Percentiles rank a stretch among this genome's conserved stretches.
These are phyloP conservation scores for Drosophila pseudotakahashii DNA, from an alignment of 2,888 invertebrate species.

Conservation along the genomic window DNA sequence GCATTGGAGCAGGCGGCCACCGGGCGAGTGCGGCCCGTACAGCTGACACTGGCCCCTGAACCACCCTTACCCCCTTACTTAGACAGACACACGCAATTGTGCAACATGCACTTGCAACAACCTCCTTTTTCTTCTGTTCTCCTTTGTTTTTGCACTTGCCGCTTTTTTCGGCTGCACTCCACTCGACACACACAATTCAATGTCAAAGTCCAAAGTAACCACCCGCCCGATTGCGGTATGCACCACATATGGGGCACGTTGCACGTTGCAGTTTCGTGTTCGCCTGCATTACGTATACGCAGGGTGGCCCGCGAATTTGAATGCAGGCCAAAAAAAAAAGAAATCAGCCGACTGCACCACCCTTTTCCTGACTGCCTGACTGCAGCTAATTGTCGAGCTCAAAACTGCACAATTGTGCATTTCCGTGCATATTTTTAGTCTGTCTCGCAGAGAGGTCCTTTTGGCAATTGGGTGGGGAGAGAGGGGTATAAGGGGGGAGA, in stretches of 20 bases:
- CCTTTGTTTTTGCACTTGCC: slow-evolving; percentile 6
- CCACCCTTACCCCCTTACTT: neutral
- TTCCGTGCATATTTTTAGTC: slow-evolving; percentile 82
- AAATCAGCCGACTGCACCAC: slow-evolving; percentile 19
- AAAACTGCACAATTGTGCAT: slow-evolving; percentile 82
- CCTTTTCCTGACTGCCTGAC: slow-evolving; percentile 64
- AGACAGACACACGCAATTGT: slow-evolving; percentile 72
- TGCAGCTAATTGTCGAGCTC: slow-evolving; percentile 80
- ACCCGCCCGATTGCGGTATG: slow-evolving; percentile 22
- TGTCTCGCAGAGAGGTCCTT: slow-evolving; percentile 34
- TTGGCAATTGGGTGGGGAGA: neutral
- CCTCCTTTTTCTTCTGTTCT: slow-evolving; percentile 18
- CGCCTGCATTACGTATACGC: slow-evolving; percentile 76
- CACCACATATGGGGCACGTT: slow-evolving; percentile 11
- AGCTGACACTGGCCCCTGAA: slow-evolving; percentile 4
- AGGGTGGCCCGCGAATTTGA: slow-evolving; percentile 61
- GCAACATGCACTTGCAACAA: slow-evolving; percentile 72
- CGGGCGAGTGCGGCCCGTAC: slow-evolving; percentile 25
- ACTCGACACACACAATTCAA: slow-evolving; percentile 62
- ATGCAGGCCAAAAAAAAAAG: slow-evolving; percentile 76
- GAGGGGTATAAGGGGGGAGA: no score
- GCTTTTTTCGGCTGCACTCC: slow-evolving; percentile 35
- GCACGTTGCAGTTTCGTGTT: slow-evolving; percentile 41
- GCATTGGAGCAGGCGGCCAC: slow-evolving; percentile 44
- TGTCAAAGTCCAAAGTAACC: slow-evolving; percentile 68